A percentile compares a stretch with the other conserved stretches of the same genome.
Conservation (phyloP, 2,797 vertebrate genomes). For the Pygocentrus nattereri region DNA sequence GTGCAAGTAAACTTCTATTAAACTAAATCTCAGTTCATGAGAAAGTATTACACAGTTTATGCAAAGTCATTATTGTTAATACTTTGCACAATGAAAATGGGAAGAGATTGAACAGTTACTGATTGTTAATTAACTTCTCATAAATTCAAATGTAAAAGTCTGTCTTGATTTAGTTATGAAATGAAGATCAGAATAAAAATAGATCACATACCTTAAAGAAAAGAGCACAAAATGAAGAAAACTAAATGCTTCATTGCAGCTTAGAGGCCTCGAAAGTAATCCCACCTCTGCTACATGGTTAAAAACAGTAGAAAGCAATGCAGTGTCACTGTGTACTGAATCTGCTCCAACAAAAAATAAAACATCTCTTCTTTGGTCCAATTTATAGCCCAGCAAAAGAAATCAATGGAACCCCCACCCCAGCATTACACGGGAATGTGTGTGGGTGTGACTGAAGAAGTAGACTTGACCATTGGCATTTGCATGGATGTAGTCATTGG, state of each 20-base stretch:
- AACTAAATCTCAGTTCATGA: too few relatives aligned
- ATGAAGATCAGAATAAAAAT: not conserved
- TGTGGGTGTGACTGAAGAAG: too few relatives aligned
- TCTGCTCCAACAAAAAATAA: not conserved
- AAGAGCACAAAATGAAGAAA: not conserved
- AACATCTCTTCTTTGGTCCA: not conserved
- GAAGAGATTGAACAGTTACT: too few relatives aligned
- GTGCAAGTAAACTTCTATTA: too few relatives aligned
- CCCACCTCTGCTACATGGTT: not conserved
- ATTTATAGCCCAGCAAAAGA: not conserved
- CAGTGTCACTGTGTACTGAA: not conserved
- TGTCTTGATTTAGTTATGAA: too few relatives aligned
- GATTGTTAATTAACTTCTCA: too few relatives aligned
- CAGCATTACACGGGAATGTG: not conserved
- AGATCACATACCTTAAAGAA: not conserved
- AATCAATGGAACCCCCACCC: not conserved
- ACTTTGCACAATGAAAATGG: too few relatives aligned
- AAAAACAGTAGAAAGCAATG: not conserved
- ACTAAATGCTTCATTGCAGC: not conserved
- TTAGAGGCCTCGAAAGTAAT: not conserved
- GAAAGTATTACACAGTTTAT: too few relatives aligned
- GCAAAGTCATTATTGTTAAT: too few relatives aligned
- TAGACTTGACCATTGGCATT: not conserved
- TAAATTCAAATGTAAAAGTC: too few relatives aligned
- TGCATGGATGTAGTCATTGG: not conserved